Conservation (phyloP, 2,113 vertebrate genomes). For the Coturnix japonica region DNA sequence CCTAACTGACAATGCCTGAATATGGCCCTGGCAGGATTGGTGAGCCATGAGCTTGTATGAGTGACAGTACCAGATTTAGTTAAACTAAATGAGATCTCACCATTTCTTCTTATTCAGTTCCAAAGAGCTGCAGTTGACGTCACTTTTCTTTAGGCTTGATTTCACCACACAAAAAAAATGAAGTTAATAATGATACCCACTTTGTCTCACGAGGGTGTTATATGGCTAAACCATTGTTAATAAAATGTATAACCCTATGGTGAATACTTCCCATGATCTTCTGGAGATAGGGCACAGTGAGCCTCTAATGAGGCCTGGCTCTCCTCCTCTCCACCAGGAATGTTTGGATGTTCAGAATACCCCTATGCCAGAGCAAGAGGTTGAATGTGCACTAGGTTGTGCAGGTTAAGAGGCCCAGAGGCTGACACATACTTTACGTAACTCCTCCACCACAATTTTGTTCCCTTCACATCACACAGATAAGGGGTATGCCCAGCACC, state of each 20-base stretch:
- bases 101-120: not conserved
- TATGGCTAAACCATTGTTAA: not conserved
- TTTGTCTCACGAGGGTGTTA: not conserved
- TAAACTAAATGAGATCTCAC: not conserved
- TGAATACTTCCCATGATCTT: not conserved
- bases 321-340: not conserved
- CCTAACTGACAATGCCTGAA: not conserved
- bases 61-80: not conserved
- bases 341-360: fast-evolving
- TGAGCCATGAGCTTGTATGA: not conserved
- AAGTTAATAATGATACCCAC: not conserved
- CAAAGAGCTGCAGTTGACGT: not conserved
- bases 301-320: not conserved
- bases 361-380: not conserved
- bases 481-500: not conserved
- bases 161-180: not conserved
- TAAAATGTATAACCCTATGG: not conserved
- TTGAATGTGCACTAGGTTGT: fast-evolving
- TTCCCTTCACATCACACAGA: not conserved
- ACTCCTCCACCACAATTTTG: not conserved
- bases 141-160: not conserved
- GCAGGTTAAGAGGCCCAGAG: not conserved
- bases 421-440: not conserved
- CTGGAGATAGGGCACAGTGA: not conserved
- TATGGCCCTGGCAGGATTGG: not conserved